phyloP scores from a whole-genome alignment of 1,140 invertebrate species.

The Lethocerus indicus region DNA sequence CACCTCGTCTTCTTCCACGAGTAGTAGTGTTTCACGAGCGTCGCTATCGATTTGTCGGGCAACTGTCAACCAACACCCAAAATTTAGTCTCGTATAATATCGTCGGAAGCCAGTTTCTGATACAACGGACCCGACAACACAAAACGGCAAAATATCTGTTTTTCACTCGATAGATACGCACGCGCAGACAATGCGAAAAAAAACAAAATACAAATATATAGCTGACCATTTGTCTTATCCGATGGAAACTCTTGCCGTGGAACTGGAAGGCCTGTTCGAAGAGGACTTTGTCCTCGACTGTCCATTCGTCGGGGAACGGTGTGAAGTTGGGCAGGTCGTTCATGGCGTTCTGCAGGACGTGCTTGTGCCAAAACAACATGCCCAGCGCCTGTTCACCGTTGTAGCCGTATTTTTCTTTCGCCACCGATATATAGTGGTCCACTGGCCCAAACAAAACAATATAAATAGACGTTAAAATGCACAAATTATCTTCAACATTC shows the following conservation, averaged over 20 bases:
- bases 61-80: conserved; percentile 48
- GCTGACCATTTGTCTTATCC: conserved; percentile 90
- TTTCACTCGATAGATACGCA: no score
- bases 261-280: conserved; percentile 98
- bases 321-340: conserved; percentile 91
- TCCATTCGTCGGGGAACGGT: conserved; percentile 96
- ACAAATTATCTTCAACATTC: no score
- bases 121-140: no score
- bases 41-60: conserved; percentile 91
- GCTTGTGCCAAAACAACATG: conserved; percentile 97
- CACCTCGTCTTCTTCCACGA: conserved; percentile 93
- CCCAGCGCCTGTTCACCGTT: conserved; percentile 94
- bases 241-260: conserved; percentile 94
- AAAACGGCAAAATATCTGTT: no score
- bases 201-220: no score
- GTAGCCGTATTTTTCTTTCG: conserved; percentile 97
- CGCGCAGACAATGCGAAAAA: no score
- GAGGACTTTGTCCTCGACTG: conserved; percentile 91
- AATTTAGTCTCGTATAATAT: no score
- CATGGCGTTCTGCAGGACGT: conserved; percentile 82
- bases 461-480: conserved; percentile 2
- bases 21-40: conserved; percentile 94
- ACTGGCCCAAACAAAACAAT: conserved; percentile 29
- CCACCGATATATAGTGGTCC: conserved; percentile 84
- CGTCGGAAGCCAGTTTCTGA: no score